Percentiles rank a stretch among this genome's conserved stretches.
Conservation (phyloP, 2,797 vertebrate genomes). For the Acipenser transmontanus region DNA sequence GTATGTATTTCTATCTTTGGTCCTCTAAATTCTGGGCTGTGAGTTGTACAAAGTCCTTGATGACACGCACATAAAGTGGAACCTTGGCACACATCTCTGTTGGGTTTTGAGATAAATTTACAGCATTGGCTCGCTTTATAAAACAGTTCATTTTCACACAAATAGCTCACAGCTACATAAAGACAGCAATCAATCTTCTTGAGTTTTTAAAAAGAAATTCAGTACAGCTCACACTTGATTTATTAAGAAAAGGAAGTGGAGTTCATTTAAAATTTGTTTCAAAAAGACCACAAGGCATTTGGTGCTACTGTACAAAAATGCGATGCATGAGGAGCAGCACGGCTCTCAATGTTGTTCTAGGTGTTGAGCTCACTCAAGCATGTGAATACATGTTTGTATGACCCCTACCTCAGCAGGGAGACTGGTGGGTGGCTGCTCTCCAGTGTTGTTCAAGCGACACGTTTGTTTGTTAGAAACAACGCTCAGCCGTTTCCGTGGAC, state of each 20-base stretch:
- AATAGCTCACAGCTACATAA: conserved; percentile 33
- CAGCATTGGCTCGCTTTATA: conserved; percentile 11
- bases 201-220: conserved; percentile 27
- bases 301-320: conserved; percentile 47
- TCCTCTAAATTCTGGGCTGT: too few relatives aligned
- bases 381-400: conserved; percentile 52
- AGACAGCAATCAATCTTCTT: conserved; percentile 43
- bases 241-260: conserved; percentile 51
- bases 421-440: conserved; percentile 41
- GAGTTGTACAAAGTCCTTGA: too few relatives aligned
- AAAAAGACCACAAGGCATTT: conserved; percentile 31
- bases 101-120: conserved; percentile 15
- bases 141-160: conserved; percentile 33
- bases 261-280: conserved; percentile 41
- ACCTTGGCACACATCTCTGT: conserved; percentile 21
- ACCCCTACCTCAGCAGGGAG: conserved; percentile 43
- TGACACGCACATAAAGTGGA: conserved; percentile 31
- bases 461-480: conserved; percentile 48
- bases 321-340: conserved; percentile 40
- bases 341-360: conserved; percentile 51
- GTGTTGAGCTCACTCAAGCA: conserved; percentile 57
- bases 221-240: conserved; percentile 46
- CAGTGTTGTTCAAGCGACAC: conserved; percentile 36
- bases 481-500: conserved; percentile 42
- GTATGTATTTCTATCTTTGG: too few relatives aligned